Evolutionary conservation across 2,797 vertebrate genomes (phyloP).

Genomic region (Heterohyrax brucei): DNA sequence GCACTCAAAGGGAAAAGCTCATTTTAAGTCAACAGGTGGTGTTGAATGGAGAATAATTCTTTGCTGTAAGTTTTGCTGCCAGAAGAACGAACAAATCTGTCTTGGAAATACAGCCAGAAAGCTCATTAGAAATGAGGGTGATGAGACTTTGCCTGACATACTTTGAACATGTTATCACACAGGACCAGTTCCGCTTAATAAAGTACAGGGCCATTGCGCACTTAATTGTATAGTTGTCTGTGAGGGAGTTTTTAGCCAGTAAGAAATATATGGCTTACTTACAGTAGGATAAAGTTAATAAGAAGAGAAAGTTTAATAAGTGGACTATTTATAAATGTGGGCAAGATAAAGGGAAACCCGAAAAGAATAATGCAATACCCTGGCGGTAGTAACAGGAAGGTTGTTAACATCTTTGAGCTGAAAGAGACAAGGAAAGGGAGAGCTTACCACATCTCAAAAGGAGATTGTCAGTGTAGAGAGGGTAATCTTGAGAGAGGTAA

Average conservation of each 20-base stretch:
- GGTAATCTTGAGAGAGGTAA: background rate
- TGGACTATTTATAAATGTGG: constrained; percentile 24
- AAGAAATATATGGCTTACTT: background rate
- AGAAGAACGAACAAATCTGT: too few relatives aligned
- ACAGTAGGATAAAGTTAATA: background rate
- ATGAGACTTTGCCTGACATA: too few relatives aligned
- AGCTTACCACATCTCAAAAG: background rate
- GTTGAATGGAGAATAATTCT: background rate
- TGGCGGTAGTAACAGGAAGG: background rate
- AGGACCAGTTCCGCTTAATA: too few relatives aligned
- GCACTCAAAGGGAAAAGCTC: background rate
- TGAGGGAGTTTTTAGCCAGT: too few relatives aligned
- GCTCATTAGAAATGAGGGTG: too few relatives aligned
- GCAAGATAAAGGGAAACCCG: background rate
- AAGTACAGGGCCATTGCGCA: too few relatives aligned
- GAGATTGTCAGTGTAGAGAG: background rate
- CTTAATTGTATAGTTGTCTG: too few relatives aligned
- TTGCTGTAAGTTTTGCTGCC: too few relatives aligned
- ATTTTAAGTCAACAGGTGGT: background rate
- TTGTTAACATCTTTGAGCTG: background rate
- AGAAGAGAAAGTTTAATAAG: background rate
- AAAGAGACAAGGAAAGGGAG: background rate
- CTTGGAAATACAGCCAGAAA: too few relatives aligned
- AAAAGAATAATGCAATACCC: background rate
- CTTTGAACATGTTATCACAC: too few relatives aligned